Evolutionary conservation across 1,140 invertebrate genomes (phyloP).

Genomic region (Eulimnadia texana): DNA sequence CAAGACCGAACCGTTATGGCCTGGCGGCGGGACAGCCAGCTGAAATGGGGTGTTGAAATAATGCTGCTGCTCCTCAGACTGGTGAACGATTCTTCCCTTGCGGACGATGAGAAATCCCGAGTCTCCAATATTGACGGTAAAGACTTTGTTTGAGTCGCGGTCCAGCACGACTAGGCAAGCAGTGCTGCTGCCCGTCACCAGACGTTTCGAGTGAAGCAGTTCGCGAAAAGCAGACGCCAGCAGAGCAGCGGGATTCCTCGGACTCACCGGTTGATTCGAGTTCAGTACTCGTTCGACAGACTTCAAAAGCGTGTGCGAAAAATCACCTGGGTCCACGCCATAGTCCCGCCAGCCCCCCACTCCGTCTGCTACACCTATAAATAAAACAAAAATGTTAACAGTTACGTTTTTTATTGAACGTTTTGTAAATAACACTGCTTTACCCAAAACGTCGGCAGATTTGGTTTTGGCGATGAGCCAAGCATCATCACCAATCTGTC

Average conservation of each 20-base stretch:
- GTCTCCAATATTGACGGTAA: constrained; percentile 96
- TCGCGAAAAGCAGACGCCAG: constrained; percentile 82
- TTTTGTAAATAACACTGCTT: too few relatives aligned
- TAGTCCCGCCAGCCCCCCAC: constrained; percentile 95
- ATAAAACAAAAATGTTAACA: background rate
- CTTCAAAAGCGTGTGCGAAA: constrained; percentile 82
- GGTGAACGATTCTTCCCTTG: constrained; percentile 67
- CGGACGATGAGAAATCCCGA: constrained; percentile 90
- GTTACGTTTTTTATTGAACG: too few relatives aligned
- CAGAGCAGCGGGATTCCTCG: constrained; percentile 68
- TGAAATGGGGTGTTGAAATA: constrained; percentile 99
- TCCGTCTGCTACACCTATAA: constrained; percentile 87
- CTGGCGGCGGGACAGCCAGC: constrained; percentile 79
- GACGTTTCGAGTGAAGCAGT: constrained; percentile 78
- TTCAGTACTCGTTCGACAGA: constrained; percentile 82
- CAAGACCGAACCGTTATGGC: constrained; percentile 62
- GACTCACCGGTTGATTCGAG: constrained; percentile 62
- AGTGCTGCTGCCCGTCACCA: constrained; percentile 90
- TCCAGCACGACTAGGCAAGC: constrained; percentile 90
- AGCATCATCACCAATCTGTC: constrained; percentile 91
- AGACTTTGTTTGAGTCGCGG: constrained; percentile 70
- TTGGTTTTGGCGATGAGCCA: constrained; percentile 83
- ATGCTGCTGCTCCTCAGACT: constrained; percentile 90
- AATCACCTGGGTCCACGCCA: constrained; percentile 93
- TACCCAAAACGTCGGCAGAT: constrained; percentile 80